These are phyloP conservation scores for Lepidochitona cinerea DNA, from an alignment of 2,888 invertebrate genomes.

Conservation along the genomic window DNA sequence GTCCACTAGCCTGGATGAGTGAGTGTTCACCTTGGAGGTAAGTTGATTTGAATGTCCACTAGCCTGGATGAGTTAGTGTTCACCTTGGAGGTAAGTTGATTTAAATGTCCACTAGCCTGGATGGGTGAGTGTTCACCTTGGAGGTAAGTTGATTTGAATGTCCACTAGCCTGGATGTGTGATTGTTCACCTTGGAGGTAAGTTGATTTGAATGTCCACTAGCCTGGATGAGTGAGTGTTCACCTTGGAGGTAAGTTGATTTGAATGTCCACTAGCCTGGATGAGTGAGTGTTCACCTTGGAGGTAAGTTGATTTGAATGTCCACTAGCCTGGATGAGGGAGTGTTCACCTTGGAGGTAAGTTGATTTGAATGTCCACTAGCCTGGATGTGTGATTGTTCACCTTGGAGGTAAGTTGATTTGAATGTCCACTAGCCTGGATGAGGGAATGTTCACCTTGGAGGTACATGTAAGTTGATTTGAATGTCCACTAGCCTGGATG, in stretches of 20 bases:
- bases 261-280: slow-evolving; percentile 58
- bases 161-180: slow-evolving; percentile 58
- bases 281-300: slow-evolving; percentile 62
- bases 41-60: too few species aligned
- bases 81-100: slow-evolving; percentile 65
- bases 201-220: too few species aligned
- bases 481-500: slow-evolving; percentile 59
- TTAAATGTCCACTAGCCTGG: slow-evolving; percentile 55
- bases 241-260: slow-evolving; percentile 65
- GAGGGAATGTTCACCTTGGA: slow-evolving; percentile 62
- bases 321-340: slow-evolving; percentile 58
- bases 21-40: slow-evolving; percentile 65
- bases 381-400: slow-evolving; percentile 60
- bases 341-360: slow-evolving; percentile 65
- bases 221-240: slow-evolving; percentile 60
- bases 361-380: too few species aligned
- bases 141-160: too few species aligned
- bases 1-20: slow-evolving; percentile 59
- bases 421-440: slow-evolving; percentile 61
- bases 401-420: slow-evolving; percentile 66
- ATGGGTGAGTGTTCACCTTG: slow-evolving; percentile 62
- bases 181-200: slow-evolving; percentile 65
- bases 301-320: too few species aligned
- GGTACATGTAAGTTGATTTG: too few species aligned
- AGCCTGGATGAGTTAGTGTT: slow-evolving; percentile 59